A percentile compares a stretch with the other conserved stretches of the same genome.
Conservation (phyloP, 2,797 vertebrate species). For the Erithacus rubecula region DNA sequence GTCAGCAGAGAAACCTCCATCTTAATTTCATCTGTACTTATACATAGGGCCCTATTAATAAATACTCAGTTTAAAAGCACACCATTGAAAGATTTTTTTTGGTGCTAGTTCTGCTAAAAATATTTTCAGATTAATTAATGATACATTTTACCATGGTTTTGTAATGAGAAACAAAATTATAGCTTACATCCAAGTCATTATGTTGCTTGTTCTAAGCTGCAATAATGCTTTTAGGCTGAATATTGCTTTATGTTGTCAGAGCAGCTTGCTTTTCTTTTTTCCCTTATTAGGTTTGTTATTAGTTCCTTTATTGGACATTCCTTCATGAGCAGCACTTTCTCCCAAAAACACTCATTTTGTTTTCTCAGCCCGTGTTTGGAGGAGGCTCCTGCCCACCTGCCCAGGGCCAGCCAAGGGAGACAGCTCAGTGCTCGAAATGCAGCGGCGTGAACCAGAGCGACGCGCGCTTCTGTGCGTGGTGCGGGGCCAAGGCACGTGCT, state of each 20-base stretch:
- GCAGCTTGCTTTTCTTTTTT: neutral
- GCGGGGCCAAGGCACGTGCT: constrained; percentile 79
- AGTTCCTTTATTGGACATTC: neutral
- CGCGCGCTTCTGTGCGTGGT: constrained; percentile 86
- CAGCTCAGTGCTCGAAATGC: constrained; percentile 80
- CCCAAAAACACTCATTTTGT: constrained; percentile 13
- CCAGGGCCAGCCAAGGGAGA: constrained; percentile 56
- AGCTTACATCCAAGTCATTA: neutral
- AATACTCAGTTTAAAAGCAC: neutral
- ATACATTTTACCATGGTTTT: neutral
- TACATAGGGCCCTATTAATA: neutral
- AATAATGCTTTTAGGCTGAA: neutral
- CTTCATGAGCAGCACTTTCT: neutral
- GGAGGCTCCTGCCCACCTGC: constrained; percentile 42
- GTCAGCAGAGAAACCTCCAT: neutral
- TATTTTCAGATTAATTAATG: neutral
- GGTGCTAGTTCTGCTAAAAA: neutral
- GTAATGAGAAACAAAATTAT: neutral
- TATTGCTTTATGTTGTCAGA: neutral
- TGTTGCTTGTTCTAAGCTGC: neutral
- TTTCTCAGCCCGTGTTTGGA: constrained; percentile 53
- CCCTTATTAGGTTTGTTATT: neutral
- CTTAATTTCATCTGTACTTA: neutral
- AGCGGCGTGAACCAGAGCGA: constrained; percentile 69
- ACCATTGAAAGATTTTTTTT: neutral